Conservation (phyloP, 2,888 invertebrate species). For the Cylindroiulus punctatus region DNA sequence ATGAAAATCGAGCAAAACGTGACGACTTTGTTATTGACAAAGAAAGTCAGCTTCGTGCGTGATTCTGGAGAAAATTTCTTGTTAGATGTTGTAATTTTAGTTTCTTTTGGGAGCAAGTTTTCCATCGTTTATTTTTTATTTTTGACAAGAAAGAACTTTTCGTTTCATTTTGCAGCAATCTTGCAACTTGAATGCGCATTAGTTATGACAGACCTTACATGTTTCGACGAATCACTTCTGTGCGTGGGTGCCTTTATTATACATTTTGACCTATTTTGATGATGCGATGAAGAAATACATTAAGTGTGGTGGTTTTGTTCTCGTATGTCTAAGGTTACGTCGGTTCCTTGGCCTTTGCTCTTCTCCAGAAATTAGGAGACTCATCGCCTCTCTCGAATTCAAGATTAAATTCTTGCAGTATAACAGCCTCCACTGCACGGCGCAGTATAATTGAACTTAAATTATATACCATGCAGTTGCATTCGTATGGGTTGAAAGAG, state of each 20-base stretch:
- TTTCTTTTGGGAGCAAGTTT: not conserved
- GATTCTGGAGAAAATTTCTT: not conserved
- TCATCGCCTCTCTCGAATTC: not conserved
- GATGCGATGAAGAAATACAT: not conserved
- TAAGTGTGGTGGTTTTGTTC: not conserved
- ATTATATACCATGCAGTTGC: no score
- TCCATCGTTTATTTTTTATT: not conserved
- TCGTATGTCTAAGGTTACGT: not conserved
- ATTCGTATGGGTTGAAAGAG: no score
- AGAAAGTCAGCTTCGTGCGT: not conserved
- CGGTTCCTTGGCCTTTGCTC: not conserved
- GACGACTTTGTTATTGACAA: constrained; percentile 12
- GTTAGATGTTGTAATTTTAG: not conserved
- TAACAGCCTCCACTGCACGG: no score
- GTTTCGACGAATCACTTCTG: no score
- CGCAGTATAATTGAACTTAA: no score
- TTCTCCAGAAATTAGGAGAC: not conserved
- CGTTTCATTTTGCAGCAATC: not conserved
- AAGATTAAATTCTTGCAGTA: not conserved
- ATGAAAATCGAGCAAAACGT: not conserved
- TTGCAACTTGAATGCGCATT: not conserved
- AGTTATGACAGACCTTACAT: not conserved
- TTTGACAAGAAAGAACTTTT: not conserved
- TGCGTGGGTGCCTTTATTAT: not conserved
- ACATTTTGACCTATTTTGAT: not conserved